Conservation (phyloP, 2,888 invertebrate genomes). For the Ochropleura leucogaster region DNA sequence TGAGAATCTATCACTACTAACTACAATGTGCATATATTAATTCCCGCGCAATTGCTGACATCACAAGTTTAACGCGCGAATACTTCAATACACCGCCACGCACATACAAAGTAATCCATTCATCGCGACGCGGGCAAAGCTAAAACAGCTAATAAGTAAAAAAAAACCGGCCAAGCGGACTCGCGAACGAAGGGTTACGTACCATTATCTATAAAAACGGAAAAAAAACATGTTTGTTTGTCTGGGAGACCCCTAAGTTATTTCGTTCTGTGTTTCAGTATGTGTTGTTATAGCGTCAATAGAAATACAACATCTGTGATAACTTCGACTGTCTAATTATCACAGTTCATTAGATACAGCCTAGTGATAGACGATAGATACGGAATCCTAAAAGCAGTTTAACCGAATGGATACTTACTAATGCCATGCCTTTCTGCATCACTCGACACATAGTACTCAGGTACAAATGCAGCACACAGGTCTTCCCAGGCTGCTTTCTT, state of each 20-base stretch:
- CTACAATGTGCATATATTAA: background rate
- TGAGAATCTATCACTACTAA: background rate
- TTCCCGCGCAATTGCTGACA: background rate
- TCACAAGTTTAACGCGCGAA: conserved; percentile 8
- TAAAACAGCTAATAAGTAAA: background rate
- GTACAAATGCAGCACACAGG: conserved; percentile 21
- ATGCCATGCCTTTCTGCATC: conserved; percentile 24
- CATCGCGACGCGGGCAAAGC: background rate
- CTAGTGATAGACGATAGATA: too few species aligned
- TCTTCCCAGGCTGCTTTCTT: conserved; percentile 40
- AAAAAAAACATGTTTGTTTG: too few species aligned
- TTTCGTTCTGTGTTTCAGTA: too few species aligned
- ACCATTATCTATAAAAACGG: too few species aligned
- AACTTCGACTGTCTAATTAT: too few species aligned
- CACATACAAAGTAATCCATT: background rate
- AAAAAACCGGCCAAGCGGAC: too few species aligned
- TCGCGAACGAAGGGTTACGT: too few species aligned
- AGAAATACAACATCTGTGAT: too few species aligned
- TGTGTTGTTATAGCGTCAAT: too few species aligned
- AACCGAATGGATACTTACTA: conserved; percentile 6
- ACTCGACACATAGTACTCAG: conserved; percentile 9
- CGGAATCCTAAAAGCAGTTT: background rate
- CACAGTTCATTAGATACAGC: too few species aligned
- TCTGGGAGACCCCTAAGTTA: too few species aligned
- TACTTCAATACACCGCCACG: background rate